These are phyloP conservation scores for Cyanistes caeruleus DNA, from an alignment of 2,113 vertebrate genomes.

Conservation along the genomic window DNA sequence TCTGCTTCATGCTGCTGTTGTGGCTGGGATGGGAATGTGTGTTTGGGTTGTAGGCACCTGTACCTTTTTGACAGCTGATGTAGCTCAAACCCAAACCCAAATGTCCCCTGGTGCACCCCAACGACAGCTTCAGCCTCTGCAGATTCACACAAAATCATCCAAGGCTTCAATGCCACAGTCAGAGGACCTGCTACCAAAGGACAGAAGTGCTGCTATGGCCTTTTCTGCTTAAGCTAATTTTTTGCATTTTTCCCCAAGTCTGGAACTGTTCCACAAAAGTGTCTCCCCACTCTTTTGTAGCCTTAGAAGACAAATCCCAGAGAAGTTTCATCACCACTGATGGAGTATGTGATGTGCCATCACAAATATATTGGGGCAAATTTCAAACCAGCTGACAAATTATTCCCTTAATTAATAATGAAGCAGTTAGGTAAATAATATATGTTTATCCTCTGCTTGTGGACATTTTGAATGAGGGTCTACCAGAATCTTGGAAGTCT, in stretches of 20 bases:
- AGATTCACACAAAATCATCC: background rate
- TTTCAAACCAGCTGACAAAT: slow-evolving; percentile 6
- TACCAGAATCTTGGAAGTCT: background rate
- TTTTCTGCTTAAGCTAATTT: background rate
- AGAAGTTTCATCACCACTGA: background rate
- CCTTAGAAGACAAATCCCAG: background rate
- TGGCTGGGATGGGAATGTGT: background rate
- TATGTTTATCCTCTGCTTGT: background rate
- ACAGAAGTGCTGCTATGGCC: background rate
- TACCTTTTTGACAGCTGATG: background rate
- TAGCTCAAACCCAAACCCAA: background rate
- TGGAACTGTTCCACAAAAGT: background rate
- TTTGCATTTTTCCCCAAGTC: background rate
- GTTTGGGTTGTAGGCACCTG: background rate
- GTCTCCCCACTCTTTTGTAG: background rate
- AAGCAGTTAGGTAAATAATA: background rate
- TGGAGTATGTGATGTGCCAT: background rate
- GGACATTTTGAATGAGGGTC: background rate
- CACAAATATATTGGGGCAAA: background rate
- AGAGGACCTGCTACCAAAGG: background rate
- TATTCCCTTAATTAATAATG: slow-evolving; percentile 19
- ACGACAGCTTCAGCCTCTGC: background rate
- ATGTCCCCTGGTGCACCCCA: background rate
- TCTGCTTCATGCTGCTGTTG: background rate
- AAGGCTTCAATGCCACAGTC: background rate